Base-by-base conservation (phyloP, 2,113 vertebrate species). In the Pogona vitticeps region DNA sequence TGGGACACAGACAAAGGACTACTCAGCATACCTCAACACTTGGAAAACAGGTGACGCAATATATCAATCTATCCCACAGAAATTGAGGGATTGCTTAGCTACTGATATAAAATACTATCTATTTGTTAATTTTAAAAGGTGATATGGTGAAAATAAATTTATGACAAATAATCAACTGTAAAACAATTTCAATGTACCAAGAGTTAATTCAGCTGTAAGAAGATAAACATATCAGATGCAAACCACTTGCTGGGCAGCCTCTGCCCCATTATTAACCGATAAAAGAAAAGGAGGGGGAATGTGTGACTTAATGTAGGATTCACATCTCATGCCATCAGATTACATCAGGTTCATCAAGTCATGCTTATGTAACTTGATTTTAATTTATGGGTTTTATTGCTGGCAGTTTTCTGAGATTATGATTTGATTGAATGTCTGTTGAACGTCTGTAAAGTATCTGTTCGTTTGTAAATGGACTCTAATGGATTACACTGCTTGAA, bases 341-440 rank as follows among this genome's bases (percentile, higher is more conserved):
- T 94, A 92, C 82, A 94, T 88, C 88, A 93, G 89, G 92, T 94
- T 95, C 94, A 93, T 93, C 93, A 94, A 94, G 88, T 95, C 93
- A 94, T 86, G 92, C 90, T 94, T 93, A 86, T 90, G 90, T 95
- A 94, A 93, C 89, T 94, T 92, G 90, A 93, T 93, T 93, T 95
- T 94, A 94, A 95, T 95, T 91, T 89, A 84, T 91, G 94, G 93
- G 89, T 88, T 95, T 92, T 95, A 92, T 93, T 93, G 92, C 93
- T 94, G 91, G 88, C 91, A 92, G 88, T 89, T 93, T 95, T 92
- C 91, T 91, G 89, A 95, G 92, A 94, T 94, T 93, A 92, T 86
- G 65, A 88, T 94, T 93, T 95, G 92, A 92, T 87, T 94, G 93
- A 94, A 93, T 0, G 91, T 92, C 94, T 93, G 93, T 88, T 91